Evolutionary conservation across 2,797 vertebrate species (phyloP).

Genomic region (Agapornis canus): DNA sequence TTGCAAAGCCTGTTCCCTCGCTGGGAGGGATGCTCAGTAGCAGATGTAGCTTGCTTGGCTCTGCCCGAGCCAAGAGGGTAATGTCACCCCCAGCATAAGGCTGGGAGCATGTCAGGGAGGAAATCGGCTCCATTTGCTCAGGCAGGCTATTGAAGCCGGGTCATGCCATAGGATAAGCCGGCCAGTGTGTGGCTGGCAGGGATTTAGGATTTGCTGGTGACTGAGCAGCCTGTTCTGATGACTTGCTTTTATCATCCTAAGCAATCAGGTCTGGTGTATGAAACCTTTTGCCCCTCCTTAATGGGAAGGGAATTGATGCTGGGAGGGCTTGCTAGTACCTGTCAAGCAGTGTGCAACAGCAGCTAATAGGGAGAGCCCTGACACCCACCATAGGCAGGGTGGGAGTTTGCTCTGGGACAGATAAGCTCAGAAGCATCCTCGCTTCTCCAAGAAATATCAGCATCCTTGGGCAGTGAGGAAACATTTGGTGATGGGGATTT

Average conservation of each 20-base stretch:
- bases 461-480: neutral
- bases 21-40: neutral
- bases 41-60: neutral
- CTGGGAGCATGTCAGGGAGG: neutral
- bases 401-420: neutral
- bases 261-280: neutral
- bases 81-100: fast-evolving
- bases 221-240: neutral
- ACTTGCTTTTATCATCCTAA: neutral
- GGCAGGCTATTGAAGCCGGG: neutral
- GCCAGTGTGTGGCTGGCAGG: neutral
- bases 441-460: neutral
- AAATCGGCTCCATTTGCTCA: neutral
- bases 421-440: neutral
- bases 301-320: neutral
- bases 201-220: neutral
- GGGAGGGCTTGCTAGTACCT: neutral
- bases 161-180: neutral
- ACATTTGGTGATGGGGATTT: neutral
- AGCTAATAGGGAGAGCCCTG: neutral
- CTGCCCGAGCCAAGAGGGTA: neutral
- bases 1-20: neutral
- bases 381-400: neutral
- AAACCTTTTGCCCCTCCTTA: neutral
- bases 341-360: neutral